Conservation (phyloP, 1,140 invertebrate genomes). For the Maconellicoccus hirsutus region DNA sequence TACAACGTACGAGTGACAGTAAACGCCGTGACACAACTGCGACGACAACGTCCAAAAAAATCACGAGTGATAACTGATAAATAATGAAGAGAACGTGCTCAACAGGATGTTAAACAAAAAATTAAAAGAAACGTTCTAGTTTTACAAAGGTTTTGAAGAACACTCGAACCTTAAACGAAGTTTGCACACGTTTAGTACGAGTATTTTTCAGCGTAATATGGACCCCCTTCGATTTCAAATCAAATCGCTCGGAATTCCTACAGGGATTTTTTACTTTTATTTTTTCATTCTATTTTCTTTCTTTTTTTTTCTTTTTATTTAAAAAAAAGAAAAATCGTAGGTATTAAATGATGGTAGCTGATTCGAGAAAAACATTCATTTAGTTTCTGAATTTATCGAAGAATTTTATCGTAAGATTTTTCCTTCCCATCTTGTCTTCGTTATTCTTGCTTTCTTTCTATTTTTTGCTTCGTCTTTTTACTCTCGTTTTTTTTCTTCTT, state of each 20-base stretch:
- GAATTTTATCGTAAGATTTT: neutral
- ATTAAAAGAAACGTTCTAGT: neutral
- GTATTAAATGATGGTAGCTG: neutral
- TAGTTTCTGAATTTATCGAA: neutral
- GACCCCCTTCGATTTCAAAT: neutral
- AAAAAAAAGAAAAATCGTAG: neutral
- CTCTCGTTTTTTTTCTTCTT: too few relatives aligned
- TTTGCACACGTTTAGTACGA: neutral
- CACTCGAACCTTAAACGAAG: constrained; percentile 1
- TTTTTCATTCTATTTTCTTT: neutral
- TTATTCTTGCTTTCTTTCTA: too few relatives aligned
- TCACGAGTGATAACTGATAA: constrained; percentile 3
- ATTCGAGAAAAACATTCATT: neutral
- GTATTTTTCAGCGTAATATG: neutral
- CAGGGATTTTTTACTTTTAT: neutral
- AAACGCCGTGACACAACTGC: too few relatives aligned
- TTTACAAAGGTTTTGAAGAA: neutral
- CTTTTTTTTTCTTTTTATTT: neutral
- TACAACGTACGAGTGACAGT: too few relatives aligned
- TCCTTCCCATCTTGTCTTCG: too few relatives aligned
- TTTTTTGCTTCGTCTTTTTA: too few relatives aligned
- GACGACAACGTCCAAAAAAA: too few relatives aligned
- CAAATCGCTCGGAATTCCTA: neutral
- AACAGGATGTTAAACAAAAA: constrained; percentile 5
- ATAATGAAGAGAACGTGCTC: neutral